These are phyloP conservation scores for Acanthaster planci DNA, from an alignment of 35 echinoderm and acorn worm species.

Conservation along the genomic window DNA sequence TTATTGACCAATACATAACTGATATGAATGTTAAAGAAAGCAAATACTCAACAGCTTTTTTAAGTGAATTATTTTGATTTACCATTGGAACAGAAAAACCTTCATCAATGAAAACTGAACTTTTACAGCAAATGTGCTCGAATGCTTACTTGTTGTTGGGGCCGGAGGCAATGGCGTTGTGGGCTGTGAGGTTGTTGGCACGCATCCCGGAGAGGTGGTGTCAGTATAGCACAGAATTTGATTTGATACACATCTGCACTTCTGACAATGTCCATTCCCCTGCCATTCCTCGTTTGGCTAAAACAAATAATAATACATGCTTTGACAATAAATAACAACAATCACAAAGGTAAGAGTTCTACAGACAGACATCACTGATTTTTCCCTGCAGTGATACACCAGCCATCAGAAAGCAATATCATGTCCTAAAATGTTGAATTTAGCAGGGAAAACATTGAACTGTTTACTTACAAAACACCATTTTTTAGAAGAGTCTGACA, in stretches of 20 bases:
- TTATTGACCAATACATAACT: too few relatives aligned
- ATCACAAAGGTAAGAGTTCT: neutral
- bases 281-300: neutral
- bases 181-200: neutral
- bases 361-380: too few relatives aligned
- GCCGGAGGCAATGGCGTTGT: neutral
- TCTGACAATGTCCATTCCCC: neutral
- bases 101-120: neutral
- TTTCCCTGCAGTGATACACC: too few relatives aligned
- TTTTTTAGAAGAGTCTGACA: neutral
- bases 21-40: too few relatives aligned
- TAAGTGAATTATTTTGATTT: too few relatives aligned
- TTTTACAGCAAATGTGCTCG: neutral
- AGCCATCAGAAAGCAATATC: too few relatives aligned
- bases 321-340: neutral
- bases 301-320: neutral
- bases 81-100: too few relatives aligned
- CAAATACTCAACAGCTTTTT: too few relatives aligned
- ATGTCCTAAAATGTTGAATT: too few relatives aligned
- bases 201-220: neutral
- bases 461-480: neutral
- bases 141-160: neutral
- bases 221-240: neutral
- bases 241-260: neutral
- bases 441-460: too few relatives aligned